phyloP scores from a whole-genome alignment of 2,113 vertebrate genomes.

The Machaerirhynchus nigripectus region DNA sequence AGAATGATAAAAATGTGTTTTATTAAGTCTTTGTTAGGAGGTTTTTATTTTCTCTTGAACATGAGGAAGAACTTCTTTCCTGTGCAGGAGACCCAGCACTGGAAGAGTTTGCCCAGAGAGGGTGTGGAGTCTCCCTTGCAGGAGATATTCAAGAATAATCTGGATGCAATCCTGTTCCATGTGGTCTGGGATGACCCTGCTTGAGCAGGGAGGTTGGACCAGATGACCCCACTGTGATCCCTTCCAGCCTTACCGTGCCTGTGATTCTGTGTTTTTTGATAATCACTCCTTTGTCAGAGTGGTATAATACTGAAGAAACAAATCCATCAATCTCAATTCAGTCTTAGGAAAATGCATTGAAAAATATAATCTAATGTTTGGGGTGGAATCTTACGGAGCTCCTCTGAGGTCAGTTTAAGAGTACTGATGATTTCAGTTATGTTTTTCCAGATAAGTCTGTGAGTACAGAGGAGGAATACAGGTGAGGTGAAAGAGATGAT shows the following conservation, averaged over 20 bases:
- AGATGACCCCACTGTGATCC: no score
- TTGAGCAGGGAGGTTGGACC: neutral
- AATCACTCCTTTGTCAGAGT: neutral
- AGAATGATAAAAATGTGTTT: neutral
- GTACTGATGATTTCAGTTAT: neutral
- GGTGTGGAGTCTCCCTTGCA: neutral
- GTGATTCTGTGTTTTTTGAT: neutral
- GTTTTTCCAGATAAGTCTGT: neutral
- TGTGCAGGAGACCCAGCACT: no score
- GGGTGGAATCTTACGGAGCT: neutral
- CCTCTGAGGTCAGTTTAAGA: neutral
- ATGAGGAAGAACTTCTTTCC: neutral
- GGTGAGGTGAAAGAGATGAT: neutral
- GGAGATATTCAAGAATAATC: neutral
- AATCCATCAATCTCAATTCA: neutral
- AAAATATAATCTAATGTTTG: neutral
- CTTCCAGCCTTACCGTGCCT: neutral
- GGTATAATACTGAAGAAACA: neutral
- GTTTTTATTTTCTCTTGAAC: neutral
- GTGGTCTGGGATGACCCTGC: neutral
- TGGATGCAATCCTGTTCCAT: neutral
- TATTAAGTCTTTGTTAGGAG: neutral
- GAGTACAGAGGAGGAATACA: neutral
- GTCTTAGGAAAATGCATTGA: neutral
- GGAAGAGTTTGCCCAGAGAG: neutral